These are phyloP conservation scores for Siderastrea radians DNA, from an alignment of 92 coral and sea anemone species.

Conservation along the genomic window DNA sequence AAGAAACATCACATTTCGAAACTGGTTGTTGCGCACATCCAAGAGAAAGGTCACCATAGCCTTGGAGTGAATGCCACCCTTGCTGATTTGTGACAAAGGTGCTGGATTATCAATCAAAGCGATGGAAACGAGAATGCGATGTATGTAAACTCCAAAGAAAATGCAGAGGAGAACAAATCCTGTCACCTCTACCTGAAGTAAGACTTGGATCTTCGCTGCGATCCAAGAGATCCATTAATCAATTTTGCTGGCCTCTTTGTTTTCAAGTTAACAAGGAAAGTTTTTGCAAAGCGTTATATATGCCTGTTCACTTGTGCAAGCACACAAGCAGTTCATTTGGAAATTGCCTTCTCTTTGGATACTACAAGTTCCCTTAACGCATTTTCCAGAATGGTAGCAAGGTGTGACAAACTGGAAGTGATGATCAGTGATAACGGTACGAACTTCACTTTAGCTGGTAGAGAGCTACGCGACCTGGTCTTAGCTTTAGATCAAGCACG, in stretches of 20 bases:
- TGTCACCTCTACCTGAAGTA: no score
- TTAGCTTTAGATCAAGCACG: slow-evolving; percentile 27
- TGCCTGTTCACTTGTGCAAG: no score
- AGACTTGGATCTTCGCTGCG: no score
- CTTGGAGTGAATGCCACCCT: slow-evolving; percentile 66
- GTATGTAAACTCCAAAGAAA: slow-evolving; percentile 48
- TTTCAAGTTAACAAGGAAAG: no score
- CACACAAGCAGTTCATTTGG: no score
- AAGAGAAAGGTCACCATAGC: slow-evolving; percentile 56
- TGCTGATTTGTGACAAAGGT: slow-evolving; percentile 60
- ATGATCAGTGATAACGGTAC: slow-evolving; percentile 50
- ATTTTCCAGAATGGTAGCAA: slow-evolving; percentile 49
- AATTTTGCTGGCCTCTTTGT: no score
- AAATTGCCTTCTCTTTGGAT: slow-evolving; percentile 22
- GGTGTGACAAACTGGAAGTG: slow-evolving; percentile 50
- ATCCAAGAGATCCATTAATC: no score
- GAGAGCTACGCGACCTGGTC: slow-evolving; percentile 42
- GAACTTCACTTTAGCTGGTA: slow-evolving; percentile 49
- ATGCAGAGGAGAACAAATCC: slow-evolving; percentile 35
- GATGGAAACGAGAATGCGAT: slow-evolving; percentile 43
- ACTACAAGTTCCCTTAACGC: slow-evolving; percentile 59
- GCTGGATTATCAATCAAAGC: slow-evolving; percentile 72
- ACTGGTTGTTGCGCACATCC: slow-evolving; percentile 60
- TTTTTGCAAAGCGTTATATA: no score
- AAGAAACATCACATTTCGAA: slow-evolving; percentile 52